Evolutionary conservation across 1,140 invertebrate species (phyloP).

Genomic region (Camponotus pennsylvanicus): DNA sequence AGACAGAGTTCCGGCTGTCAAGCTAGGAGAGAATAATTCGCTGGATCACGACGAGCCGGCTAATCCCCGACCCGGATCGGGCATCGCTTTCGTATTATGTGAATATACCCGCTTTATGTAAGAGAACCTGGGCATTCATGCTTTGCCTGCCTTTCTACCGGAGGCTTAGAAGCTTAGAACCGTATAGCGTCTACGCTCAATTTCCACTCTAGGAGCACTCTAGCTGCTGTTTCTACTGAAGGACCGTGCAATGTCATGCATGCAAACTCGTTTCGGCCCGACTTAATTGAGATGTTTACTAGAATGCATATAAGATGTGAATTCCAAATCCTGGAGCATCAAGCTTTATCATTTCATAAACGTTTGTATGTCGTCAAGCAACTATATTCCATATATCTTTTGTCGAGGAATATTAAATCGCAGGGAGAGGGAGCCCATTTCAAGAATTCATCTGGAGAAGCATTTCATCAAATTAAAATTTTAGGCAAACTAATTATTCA

Average conservation of each 20-base stretch:
- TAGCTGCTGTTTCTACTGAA: conserved; percentile 15
- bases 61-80: conserved; percentile 71
- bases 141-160: conserved; percentile 53
- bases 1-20: conserved; percentile 15
- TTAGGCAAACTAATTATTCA: not conserved
- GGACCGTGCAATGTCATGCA: conserved; percentile 42
- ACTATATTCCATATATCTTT: not conserved
- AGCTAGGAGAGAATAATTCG: conserved; percentile 66
- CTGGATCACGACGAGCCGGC: conserved; percentile 67
- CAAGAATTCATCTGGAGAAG: not conserved
- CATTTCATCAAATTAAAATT: not conserved
- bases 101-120: conserved; percentile 65
- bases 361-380: not conserved
- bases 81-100: conserved; percentile 67
- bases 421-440: not conserved
- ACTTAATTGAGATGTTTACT: conserved; percentile 68
- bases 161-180: conserved; percentile 63
- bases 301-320: not conserved
- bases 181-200: conserved; percentile 62
- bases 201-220: conserved; percentile 57
- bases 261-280: conserved; percentile 56
- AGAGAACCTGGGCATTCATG: conserved; percentile 51
- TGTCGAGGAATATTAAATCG: not conserved
- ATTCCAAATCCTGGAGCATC: not conserved
- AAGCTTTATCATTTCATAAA: not conserved